Evolutionary conservation across 1,140 invertebrate species (phyloP).

Genomic region (Drosophila trapezifrons): DNA sequence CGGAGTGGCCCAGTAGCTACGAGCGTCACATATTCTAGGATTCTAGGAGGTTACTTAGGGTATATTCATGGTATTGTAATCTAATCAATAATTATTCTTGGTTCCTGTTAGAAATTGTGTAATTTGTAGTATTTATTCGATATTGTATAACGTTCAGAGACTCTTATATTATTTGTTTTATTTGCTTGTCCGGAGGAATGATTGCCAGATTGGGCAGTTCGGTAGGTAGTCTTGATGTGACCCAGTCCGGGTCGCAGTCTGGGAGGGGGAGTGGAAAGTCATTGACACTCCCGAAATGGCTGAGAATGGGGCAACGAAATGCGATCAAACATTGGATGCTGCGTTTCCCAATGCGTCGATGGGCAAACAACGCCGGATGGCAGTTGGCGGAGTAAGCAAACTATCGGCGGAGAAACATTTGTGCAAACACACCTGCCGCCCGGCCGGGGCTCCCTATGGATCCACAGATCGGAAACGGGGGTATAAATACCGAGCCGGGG

Average conservation of each 20-base stretch:
- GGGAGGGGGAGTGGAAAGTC: neutral
- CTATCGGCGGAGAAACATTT: slow-evolving; percentile 44
- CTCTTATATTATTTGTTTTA: neutral
- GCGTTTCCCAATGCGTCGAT: slow-evolving; percentile 53
- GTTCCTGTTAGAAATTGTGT: neutral
- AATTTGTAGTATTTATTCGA: slow-evolving; percentile 7
- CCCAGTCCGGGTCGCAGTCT: neutral
- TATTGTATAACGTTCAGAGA: neutral
- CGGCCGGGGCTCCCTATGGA: no score
- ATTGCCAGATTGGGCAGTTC: neutral
- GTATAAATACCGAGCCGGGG: slow-evolving; percentile 55
- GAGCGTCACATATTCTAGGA: slow-evolving; percentile 57
- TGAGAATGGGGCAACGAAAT: slow-evolving; percentile 9
- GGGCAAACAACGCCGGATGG: slow-evolving; percentile 35
- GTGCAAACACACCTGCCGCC: slow-evolving; percentile 50
- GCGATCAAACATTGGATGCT: slow-evolving; percentile 34
- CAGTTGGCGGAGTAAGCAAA: slow-evolving; percentile 15
- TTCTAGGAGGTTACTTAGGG: neutral
- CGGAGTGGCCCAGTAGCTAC: slow-evolving; percentile 49
- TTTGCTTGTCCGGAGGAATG: slow-evolving; percentile 2
- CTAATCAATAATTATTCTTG: no score
- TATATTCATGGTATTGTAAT: no score
- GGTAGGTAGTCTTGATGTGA: neutral
- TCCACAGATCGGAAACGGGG: neutral
- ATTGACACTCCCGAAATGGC: slow-evolving; percentile 23